phyloP scores from a whole-genome alignment of 2,888 invertebrate genomes.

The Eupeodes latifasciatus region DNA sequence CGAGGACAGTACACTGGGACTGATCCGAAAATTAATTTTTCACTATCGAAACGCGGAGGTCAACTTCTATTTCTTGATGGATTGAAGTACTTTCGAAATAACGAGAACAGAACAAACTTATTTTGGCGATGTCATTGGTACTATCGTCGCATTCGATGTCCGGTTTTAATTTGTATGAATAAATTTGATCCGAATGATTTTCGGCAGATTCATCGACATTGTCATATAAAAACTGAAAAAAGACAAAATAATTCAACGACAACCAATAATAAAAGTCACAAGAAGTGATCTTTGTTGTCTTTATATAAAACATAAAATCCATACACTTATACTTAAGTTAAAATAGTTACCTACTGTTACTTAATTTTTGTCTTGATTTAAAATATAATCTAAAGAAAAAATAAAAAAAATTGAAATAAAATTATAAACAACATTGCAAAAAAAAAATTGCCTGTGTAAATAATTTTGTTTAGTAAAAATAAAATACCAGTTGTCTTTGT shows the following conservation, averaged over 20 bases:
- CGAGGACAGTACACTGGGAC: constrained; percentile 80
- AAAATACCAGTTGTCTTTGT: not conserved
- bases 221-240: constrained; percentile 80
- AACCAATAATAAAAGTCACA: constrained; percentile 49
- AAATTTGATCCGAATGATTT: constrained; percentile 82
- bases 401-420: constrained; percentile 27
- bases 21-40: constrained; percentile 82
- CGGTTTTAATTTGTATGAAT: constrained; percentile 83
- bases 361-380: constrained; percentile 38
- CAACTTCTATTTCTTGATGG: constrained; percentile 83
- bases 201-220: constrained; percentile 83
- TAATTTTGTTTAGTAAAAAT: not conserved
- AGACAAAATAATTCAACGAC: constrained; percentile 64
- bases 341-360: constrained; percentile 48
- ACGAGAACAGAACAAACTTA: constrained; percentile 83
- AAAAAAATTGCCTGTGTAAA: constrained; percentile 6
- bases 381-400: constrained; percentile 2
- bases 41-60: constrained; percentile 82
- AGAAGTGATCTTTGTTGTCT: constrained; percentile 18
- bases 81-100: constrained; percentile 83
- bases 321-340: not conserved
- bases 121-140: constrained; percentile 84
- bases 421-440: constrained; percentile 31
- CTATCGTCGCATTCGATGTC: constrained; percentile 82
- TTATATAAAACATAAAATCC: not conserved